phyloP scores from a whole-genome alignment of 2,113 vertebrate species.

The Glareola pratincola region DNA sequence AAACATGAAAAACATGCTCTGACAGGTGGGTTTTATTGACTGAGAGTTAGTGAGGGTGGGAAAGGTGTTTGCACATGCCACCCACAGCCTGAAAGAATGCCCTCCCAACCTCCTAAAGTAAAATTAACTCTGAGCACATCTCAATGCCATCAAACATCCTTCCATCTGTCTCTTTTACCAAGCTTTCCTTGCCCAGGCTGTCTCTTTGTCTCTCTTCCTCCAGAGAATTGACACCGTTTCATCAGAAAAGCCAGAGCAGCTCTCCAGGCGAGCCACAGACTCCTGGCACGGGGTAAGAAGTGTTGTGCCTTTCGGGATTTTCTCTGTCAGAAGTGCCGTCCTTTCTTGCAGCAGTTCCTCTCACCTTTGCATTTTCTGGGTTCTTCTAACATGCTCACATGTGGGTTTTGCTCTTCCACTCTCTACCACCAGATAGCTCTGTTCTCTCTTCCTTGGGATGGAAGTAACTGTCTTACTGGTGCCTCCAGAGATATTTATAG shows the following conservation, averaged over 20 bases:
- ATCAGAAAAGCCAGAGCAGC: background rate
- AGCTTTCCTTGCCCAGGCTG: background rate
- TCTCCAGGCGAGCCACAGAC: background rate
- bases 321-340: background rate
- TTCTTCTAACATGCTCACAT: background rate
- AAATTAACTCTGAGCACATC: background rate
- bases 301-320: background rate
- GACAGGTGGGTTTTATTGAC: background rate
- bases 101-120: background rate
- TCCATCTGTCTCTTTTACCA: background rate
- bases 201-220: background rate
- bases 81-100: background rate
- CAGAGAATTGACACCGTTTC: background rate
- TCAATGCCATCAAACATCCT: fast-evolving
- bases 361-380: background rate
- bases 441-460: background rate
- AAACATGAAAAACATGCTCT: background rate
- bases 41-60: background rate
- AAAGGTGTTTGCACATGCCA: background rate
- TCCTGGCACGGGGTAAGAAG: background rate
- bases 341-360: background rate
- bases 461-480: background rate
- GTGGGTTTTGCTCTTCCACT: background rate
- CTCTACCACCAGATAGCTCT: slow-evolving; percentile 27
- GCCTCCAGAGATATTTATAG: background rate